Conservation (phyloP, 1,140 invertebrate genomes). For the Drosophila willistoni region DNA sequence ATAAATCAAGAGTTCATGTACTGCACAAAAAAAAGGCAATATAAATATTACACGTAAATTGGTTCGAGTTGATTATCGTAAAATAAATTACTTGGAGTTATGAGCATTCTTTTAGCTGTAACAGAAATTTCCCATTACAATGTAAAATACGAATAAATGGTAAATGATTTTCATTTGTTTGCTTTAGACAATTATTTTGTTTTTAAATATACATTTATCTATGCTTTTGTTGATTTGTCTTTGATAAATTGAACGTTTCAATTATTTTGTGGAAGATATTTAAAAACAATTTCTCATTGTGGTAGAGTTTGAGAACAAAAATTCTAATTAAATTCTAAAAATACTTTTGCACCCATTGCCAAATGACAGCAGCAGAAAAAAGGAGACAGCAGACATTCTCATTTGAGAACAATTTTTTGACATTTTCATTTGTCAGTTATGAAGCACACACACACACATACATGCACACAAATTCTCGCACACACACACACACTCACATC, state of each 20-base stretch:
- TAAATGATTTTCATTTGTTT: not conserved
- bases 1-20: conserved; percentile 9
- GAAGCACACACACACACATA: conserved; percentile 47
- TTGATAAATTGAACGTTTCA: conserved; percentile 10
- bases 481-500: not conserved
- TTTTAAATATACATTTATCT: conserved; percentile 18
- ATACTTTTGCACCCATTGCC: conserved; percentile 14
- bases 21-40: not conserved
- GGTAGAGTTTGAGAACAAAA: conserved; percentile 15
- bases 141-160: not conserved
- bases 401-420: conserved; percentile 72
- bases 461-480: conserved; percentile 17
- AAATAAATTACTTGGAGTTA: conserved; percentile 13
- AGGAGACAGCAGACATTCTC: conserved; percentile 55
- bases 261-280: conserved; percentile 1
- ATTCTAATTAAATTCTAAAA: conserved; percentile 67
- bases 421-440: conserved; percentile 81
- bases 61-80: conserved; percentile 17
- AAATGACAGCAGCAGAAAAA: not conserved
- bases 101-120: not conserved
- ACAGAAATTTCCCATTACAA: not conserved
- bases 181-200: conserved; percentile 9
- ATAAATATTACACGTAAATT: not conserved
- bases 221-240: not conserved
- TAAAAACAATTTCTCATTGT: conserved; percentile 4